These are phyloP conservation scores for Pedetes capensis DNA, from an alignment of 2,113 vertebrate genomes.

Conservation along the genomic window DNA sequence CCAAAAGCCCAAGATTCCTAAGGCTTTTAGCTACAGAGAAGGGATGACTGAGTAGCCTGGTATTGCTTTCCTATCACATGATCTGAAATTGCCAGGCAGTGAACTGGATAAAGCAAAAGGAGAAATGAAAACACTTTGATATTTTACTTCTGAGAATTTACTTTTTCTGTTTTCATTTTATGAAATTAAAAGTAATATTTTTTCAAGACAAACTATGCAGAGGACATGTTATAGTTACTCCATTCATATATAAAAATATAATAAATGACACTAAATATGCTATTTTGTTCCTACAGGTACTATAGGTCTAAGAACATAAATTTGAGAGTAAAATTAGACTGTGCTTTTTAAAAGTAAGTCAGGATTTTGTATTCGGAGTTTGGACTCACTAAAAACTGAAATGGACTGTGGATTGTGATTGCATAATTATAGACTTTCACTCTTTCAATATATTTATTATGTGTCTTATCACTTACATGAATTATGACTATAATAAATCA, in stretches of 20 bases:
- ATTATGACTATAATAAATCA: constrained; percentile 54
- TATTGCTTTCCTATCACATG: constrained; percentile 11
- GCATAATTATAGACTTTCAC: constrained; percentile 37
- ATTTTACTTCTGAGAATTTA: constrained; percentile 42
- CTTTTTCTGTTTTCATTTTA: constrained; percentile 30
- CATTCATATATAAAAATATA: not conserved
- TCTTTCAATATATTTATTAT: constrained; percentile 50
- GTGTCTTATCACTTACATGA: constrained; percentile 39
- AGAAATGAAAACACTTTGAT: constrained; percentile 31
- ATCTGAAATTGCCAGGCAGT: constrained; percentile 55
- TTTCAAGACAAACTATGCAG: not conserved
- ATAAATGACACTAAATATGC: not conserved
- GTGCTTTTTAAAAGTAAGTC: not conserved
- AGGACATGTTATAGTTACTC: not conserved
- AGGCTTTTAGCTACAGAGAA: constrained; percentile 54
- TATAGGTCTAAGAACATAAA: constrained; percentile 21
- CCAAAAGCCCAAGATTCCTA: constrained; percentile 52
- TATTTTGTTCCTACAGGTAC: not conserved
- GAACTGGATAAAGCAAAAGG: constrained; percentile 40
- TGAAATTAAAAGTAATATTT: constrained; percentile 26
- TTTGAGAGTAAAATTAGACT: constrained; percentile 35
- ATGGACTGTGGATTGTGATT: constrained; percentile 46
- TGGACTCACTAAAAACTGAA: constrained; percentile 47
- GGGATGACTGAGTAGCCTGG: not conserved
- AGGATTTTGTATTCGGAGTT: constrained; percentile 32